These are phyloP conservation scores for Aegotheles bennettii DNA, from an alignment of 2,113 vertebrate genomes.

Conservation along the genomic window DNA sequence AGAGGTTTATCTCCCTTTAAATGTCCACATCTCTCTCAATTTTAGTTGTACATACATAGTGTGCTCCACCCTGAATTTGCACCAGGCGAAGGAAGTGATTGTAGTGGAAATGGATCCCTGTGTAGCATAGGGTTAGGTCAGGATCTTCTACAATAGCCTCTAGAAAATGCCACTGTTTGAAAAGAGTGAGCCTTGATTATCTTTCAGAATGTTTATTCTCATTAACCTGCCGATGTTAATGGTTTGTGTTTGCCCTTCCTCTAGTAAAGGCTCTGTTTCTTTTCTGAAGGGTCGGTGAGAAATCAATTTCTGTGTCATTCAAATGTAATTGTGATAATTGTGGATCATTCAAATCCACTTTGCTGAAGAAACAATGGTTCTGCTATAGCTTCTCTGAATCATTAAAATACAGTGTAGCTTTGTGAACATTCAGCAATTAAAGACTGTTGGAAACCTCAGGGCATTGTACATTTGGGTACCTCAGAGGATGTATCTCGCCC, in stretches of 20 bases:
- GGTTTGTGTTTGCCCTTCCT: background rate
- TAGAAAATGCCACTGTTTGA: background rate
- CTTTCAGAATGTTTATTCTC: background rate
- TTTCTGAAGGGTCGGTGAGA: background rate
- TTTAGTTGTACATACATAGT: background rate
- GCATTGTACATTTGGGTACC: too few species aligned
- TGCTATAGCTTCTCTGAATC: background rate
- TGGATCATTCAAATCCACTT: background rate
- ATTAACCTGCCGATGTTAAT: background rate
- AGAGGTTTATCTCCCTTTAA: background rate
- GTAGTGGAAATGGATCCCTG: background rate
- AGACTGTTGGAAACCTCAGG: background rate
- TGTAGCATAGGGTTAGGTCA: background rate
- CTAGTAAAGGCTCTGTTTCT: background rate
- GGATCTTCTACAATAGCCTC: background rate
- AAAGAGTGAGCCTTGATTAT: background rate
- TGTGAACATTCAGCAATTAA: background rate
- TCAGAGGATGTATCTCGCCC: too few species aligned
- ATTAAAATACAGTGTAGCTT: background rate
- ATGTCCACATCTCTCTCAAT: background rate
- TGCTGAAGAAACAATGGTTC: background rate
- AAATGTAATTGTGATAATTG: background rate
- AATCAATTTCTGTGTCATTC: background rate
- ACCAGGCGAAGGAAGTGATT: background rate
- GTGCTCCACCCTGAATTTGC: background rate